Evolutionary conservation across 23 tunicate species (phyloP).

Genomic region (Botrylloides violaceus): DNA sequence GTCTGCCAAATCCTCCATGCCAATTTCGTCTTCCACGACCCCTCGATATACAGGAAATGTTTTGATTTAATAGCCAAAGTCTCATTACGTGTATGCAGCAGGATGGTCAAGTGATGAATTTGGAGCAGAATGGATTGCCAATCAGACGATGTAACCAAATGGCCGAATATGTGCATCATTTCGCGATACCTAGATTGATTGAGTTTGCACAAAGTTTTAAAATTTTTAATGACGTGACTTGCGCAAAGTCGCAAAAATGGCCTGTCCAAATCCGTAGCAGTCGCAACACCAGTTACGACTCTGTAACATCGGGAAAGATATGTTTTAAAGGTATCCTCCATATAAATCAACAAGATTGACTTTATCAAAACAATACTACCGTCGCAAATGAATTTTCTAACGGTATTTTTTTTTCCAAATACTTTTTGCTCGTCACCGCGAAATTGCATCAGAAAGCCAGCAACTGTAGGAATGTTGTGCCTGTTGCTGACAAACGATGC

Average conservation of each 20-base stretch:
- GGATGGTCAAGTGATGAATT: too few relatives aligned
- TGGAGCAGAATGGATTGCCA: too few relatives aligned
- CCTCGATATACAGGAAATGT: too few relatives aligned
- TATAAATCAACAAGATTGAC: neutral
- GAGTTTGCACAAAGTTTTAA: too few relatives aligned
- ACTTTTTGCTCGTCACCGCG: neutral
- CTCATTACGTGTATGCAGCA: too few relatives aligned
- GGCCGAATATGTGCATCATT: too few relatives aligned
- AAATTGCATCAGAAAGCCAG: neutral
- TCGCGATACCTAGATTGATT: too few relatives aligned
- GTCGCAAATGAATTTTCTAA: conserved; percentile 1
- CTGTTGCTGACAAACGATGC: neutral
- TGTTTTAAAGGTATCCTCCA: neutral
- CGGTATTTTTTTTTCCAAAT: neutral
- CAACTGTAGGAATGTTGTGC: neutral
- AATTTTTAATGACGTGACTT: too few relatives aligned
- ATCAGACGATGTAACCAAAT: too few relatives aligned
- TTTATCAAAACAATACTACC: conserved; percentile 15
- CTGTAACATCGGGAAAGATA: neutral
- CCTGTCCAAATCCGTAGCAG: neutral
- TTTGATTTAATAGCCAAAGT: too few relatives aligned
- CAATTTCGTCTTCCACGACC: too few relatives aligned
- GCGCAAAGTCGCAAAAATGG: neutral
- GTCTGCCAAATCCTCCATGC: too few relatives aligned
- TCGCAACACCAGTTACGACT: conserved; percentile 3